Evolutionary conservation across 2,888 invertebrate species (phyloP).

Genomic region (Galeopsomyia nigrocyanea): DNA sequence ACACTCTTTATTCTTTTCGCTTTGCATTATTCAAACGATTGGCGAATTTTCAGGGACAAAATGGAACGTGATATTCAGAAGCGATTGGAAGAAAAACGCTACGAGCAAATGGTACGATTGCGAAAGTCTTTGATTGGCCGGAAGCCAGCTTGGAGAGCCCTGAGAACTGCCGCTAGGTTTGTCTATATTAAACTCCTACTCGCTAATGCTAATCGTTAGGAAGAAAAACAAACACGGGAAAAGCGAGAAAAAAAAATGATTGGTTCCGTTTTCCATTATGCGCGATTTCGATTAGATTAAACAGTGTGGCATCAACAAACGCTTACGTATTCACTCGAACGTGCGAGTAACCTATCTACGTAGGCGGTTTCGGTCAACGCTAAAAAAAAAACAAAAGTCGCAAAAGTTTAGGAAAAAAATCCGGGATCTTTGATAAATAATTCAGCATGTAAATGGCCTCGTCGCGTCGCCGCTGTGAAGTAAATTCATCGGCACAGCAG

Average conservation of each 20-base stretch:
- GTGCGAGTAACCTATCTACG: too few relatives aligned
- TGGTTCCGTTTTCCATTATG: too few relatives aligned
- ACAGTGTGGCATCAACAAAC: too few relatives aligned
- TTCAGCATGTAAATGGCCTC: neutral
- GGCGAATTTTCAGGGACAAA: conserved; percentile 68
- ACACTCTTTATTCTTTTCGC: neutral
- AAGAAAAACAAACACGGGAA: too few relatives aligned
- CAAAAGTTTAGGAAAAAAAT: neutral
- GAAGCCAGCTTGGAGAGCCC: conserved; percentile 80
- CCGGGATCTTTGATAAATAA: neutral
- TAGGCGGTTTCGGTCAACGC: too few relatives aligned
- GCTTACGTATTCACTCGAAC: too few relatives aligned
- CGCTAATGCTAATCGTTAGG: too few relatives aligned
- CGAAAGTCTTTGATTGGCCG: conserved; percentile 74
- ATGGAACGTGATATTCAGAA: conserved; percentile 76
- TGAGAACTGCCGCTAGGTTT: conserved; percentile 69
- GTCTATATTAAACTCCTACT: neutral
- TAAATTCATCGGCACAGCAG: too few relatives aligned
- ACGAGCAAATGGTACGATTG: conserved; percentile 73
- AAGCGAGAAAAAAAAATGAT: too few relatives aligned
- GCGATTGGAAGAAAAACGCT: conserved; percentile 73
- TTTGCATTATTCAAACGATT: neutral
- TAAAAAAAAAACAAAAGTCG: conserved; percentile 1
- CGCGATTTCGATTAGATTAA: too few relatives aligned
- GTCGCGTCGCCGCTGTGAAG: too few relatives aligned